Conservation (phyloP, 2,888 invertebrate species). For the Yponomeuta plumbellus region DNA sequence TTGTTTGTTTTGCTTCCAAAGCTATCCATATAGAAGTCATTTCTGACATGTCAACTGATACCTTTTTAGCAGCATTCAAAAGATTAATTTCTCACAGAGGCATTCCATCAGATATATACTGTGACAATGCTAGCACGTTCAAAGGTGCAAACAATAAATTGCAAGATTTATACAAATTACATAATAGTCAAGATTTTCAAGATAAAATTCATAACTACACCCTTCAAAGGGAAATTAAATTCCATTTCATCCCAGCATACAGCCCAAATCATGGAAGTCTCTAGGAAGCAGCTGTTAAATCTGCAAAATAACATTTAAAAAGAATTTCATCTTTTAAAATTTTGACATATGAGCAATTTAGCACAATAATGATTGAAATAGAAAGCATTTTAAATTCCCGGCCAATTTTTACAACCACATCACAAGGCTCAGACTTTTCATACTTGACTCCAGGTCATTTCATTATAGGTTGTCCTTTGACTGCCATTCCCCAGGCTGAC, state of each 20-base stretch:
- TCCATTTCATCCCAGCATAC: slow-evolving; percentile 13
- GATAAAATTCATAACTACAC: not conserved
- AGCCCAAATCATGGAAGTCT: slow-evolving; percentile 10
- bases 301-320: slow-evolving; percentile 16
- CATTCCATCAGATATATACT: slow-evolving; percentile 3
- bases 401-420: slow-evolving; percentile 8
- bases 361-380: slow-evolving; percentile 15
- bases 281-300: slow-evolving; percentile 11
- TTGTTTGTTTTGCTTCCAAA: slow-evolving; percentile 18
- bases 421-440: not conserved
- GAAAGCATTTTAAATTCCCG: slow-evolving; percentile 17
- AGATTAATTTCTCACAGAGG: not conserved
- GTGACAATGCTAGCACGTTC: slow-evolving; percentile 7
- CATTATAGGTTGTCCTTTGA: slow-evolving; percentile 8
- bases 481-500: slow-evolving; percentile 5
- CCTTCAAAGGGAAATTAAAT: slow-evolving; percentile 7
- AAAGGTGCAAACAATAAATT: slow-evolving; percentile 12
- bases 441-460: slow-evolving; percentile 4
- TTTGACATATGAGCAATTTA: slow-evolving; percentile 18
- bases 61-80: slow-evolving; percentile 11
- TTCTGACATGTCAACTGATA: slow-evolving; percentile 9
- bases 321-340: slow-evolving; percentile 9
- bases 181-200: slow-evolving; percentile 9
- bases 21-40: slow-evolving; percentile 13
- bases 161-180: slow-evolving; percentile 11